Base-by-base conservation (phyloP, 2,888 invertebrate genomes). In the Idaea straminata region DNA sequence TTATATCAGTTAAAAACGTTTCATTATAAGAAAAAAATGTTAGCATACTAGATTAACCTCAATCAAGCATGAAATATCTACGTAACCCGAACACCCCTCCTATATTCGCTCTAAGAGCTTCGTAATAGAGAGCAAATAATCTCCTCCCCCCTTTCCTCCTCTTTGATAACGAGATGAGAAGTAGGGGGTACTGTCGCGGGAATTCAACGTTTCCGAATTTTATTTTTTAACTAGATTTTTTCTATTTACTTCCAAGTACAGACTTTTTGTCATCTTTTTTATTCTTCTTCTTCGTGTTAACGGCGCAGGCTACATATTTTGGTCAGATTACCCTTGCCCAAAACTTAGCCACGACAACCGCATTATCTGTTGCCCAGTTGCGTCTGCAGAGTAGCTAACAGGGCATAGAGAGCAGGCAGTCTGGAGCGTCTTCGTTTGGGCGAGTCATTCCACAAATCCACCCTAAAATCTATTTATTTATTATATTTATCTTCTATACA, bases 111-210 rank as follows among this genome's bases (percentile, higher is more conserved):
- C 75, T 81, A 83, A 83, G 79, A 80, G 79, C 74, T 71, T 73
- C 61, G 78, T 83, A 83, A 83, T 84, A 77, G 80, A 76, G 80
- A 74, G 67, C 77, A 78, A 79, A 77, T 75, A 74, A 25, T 2
- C 25, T 25, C 25, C 25, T 3, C 64, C 72, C 72, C 72, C 72
- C 69, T 59, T 61, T 58, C 63, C 62, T 63, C 64, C 67, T 6
- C 64, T 61, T 63, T 68, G 38, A 59, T 62, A 59, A 15, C 61
- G 71, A 72, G 73, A 69, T 74, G 75, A 79, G 79, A 77, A 75
- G 74, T 76, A 67, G 67, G 64, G 67, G 57, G 66, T 36, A 69
- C 66, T 62, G 62, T 58, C 59, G 66, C 66, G 63, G 15, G 61
- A 36, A 25, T 15, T 47, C 35, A 38, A n/a, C 38, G 38, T 59